Conservation (phyloP, 92 coral and sea anemone species). For the Zoanthus gigantus region DNA sequence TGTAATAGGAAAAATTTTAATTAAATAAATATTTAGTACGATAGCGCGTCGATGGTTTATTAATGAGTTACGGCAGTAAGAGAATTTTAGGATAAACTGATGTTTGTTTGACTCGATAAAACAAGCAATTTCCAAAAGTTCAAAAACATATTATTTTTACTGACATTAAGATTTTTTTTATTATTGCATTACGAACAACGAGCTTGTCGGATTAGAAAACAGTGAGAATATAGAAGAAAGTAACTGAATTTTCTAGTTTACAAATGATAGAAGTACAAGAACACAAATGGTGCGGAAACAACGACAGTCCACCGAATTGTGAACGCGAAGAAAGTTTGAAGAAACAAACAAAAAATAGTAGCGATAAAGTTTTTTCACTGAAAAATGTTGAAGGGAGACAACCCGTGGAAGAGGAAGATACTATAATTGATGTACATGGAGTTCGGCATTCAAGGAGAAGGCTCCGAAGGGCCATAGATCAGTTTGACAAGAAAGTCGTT, state of each 20-base stretch:
- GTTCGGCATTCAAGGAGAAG: slow-evolving; percentile 55
- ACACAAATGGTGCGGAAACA: not conserved
- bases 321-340: not conserved
- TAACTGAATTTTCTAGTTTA: not conserved
- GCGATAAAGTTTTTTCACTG: not conserved
- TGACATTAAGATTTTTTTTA: not conserved
- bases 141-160: not conserved
- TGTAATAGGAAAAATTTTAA: not conserved
- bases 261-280: slow-evolving; percentile 2
- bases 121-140: not conserved
- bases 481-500: slow-evolving; percentile 70
- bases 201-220: not conserved
- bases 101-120: not conserved
- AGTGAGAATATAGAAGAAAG: not conserved
- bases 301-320: not conserved
- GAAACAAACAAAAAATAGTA: not conserved
- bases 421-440: slow-evolving; percentile 48
- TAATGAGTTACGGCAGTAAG: not conserved
- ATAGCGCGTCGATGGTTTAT: not conserved
- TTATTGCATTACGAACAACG: not conserved
- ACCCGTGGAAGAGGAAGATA: slow-evolving; percentile 23
- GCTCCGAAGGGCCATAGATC: slow-evolving; percentile 59
- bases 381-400: not conserved
- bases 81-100: not conserved
- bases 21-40: not conserved